Conservation (phyloP, 2,888 invertebrate genomes). For the Prostheceraeus crozeri region DNA sequence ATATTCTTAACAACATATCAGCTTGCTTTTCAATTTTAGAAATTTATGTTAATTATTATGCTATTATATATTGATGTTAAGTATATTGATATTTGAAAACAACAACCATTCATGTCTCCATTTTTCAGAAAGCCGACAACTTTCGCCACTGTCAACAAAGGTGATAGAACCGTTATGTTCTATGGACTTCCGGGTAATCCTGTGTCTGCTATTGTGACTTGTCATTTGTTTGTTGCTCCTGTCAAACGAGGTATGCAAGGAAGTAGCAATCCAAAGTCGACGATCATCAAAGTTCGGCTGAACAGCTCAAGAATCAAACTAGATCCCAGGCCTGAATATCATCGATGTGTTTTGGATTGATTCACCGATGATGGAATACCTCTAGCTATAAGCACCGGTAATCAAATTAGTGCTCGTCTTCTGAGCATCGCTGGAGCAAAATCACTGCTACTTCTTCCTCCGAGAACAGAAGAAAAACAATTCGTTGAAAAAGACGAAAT, state of each 20-base stretch:
- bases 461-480: too few species aligned
- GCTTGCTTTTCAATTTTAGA: too few species aligned
- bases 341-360: constrained; percentile 62
- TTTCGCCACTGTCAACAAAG: constrained; percentile 82
- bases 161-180: too few species aligned
- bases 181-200: constrained; percentile 82
- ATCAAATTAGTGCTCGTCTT: constrained; percentile 79
- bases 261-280: constrained; percentile 56
- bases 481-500: too few species aligned
- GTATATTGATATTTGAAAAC: too few species aligned
- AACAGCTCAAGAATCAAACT: constrained; percentile 62
- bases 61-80: too few species aligned
- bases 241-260: constrained; percentile 65
- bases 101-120: too few species aligned
- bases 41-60: too few species aligned
- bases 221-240: constrained; percentile 75
- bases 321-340: constrained; percentile 79
- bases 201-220: constrained; percentile 83
- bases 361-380: too few species aligned
- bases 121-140: constrained; percentile 77
- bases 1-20: too few species aligned
- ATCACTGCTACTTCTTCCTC: constrained; percentile 12
- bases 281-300: constrained; percentile 55
- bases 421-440: constrained; percentile 50
- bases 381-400: constrained; percentile 63